Conservation (phyloP, 2,113 vertebrate species). For the Empidonax traillii region DNA sequence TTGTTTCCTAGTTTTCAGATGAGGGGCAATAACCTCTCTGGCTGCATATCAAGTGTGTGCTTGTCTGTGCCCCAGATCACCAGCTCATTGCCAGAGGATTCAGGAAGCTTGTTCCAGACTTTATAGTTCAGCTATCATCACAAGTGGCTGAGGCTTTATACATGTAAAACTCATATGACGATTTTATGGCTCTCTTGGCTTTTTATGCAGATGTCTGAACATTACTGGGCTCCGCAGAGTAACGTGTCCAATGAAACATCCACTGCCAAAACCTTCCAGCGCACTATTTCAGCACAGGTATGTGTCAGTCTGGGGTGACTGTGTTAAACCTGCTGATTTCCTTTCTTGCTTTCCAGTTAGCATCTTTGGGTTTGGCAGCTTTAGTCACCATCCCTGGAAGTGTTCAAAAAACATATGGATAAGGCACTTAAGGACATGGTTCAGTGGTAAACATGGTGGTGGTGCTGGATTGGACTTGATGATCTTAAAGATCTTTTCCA, state of each 20-base stretch:
- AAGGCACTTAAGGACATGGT: not conserved
- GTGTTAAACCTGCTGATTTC: not conserved
- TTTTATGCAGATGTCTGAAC: conserved; percentile 93
- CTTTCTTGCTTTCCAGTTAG: not conserved
- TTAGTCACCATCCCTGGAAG: not conserved
- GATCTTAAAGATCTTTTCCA: not conserved
- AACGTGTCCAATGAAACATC: conserved; percentile 98
- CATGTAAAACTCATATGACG: rapidly evolving
- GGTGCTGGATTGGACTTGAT: not conserved
- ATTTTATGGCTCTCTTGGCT: not conserved
- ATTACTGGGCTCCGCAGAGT: conserved; percentile 98
- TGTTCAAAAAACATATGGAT: not conserved
- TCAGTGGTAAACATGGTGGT: not conserved
- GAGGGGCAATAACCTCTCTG: not conserved
- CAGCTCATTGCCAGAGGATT: not conserved
- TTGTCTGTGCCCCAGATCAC: not conserved
- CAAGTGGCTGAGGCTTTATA: not conserved
- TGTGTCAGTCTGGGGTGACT: not conserved
- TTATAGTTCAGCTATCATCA: not conserved
- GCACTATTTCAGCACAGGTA: conserved; percentile 99
- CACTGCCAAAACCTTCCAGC: conserved; percentile 98
- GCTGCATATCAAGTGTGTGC: not conserved
- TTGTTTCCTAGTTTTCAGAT: not conserved
- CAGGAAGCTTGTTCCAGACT: not conserved
- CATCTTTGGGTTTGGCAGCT: not conserved